These are phyloP conservation scores for Dorcus hopei DNA, from an alignment of 2,888 invertebrate species.

Conservation along the genomic window DNA sequence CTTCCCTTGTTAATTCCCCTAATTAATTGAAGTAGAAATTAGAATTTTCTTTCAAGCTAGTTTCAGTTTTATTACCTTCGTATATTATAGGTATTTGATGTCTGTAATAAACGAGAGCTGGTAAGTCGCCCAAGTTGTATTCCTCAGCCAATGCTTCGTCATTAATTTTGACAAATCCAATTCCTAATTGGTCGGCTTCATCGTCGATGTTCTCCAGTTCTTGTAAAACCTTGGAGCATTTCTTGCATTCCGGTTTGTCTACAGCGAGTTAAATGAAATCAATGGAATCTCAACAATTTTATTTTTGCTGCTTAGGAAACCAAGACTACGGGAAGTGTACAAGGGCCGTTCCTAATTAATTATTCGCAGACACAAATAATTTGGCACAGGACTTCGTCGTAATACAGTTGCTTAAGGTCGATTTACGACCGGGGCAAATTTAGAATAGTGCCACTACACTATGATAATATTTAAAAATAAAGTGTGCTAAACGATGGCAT, in stretches of 20 bases:
- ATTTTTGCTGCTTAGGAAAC: too few species aligned
- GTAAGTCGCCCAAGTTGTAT: conserved; percentile 85
- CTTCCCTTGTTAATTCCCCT: conserved; percentile 87
- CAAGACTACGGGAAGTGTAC: too few species aligned
- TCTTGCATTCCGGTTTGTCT: conserved; percentile 93
- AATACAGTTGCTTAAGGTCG: conserved; percentile 19
- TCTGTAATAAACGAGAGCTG: conserved; percentile 88
- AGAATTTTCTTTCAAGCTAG: not conserved
- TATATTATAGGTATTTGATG: conserved; percentile 93
- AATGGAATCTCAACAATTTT: too few species aligned
- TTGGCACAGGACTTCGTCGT: conserved; percentile 23
- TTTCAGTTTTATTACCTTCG: conserved; percentile 66
- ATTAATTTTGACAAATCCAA: conserved; percentile 92
- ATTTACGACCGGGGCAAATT: conserved; percentile 20
- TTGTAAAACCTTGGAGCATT: conserved; percentile 84
- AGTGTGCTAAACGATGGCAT: too few species aligned
- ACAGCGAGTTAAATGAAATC: conserved; percentile 25
- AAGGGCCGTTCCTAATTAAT: conserved; percentile 8
- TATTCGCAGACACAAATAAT: conserved; percentile 26
- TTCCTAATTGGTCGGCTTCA: conserved; percentile 90
- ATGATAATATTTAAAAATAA: not conserved
- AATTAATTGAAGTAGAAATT: conserved; percentile 6
- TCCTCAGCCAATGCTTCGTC: conserved; percentile 88
- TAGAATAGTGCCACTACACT: conserved; percentile 16
- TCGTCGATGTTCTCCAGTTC: conserved; percentile 93